Evolutionary conservation across 2,797 vertebrate genomes (phyloP).

Genomic region (Rallus crepitans): DNA sequence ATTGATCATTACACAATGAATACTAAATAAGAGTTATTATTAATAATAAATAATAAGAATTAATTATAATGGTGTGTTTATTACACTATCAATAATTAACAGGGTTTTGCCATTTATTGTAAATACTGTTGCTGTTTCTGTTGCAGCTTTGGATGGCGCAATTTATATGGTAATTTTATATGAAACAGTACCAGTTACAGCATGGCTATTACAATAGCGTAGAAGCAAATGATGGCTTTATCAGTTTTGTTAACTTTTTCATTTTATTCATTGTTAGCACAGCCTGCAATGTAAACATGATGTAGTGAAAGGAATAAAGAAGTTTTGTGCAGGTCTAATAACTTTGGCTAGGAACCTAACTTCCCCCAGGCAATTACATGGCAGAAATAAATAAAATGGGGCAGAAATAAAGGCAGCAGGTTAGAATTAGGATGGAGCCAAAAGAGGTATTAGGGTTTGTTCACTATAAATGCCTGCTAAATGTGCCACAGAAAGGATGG

Average conservation of each 20-base stretch:
- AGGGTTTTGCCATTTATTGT: conserved; percentile 60
- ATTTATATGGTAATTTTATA: conserved; percentile 76
- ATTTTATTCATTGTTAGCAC: conserved; percentile 44
- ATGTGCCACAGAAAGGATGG: background rate
- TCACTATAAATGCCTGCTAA: background rate
- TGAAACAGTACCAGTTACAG: conserved; percentile 55
- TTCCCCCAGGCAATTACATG: background rate
- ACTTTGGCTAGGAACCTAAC: background rate
- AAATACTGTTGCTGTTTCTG: conserved; percentile 52
- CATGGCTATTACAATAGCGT: conserved; percentile 34
- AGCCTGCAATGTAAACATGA: conserved; percentile 48
- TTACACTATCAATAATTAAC: conserved; percentile 73
- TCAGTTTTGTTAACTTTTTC: conserved; percentile 63
- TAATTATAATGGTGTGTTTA: conserved; percentile 54
- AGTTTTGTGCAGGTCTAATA: background rate
- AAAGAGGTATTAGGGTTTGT: background rate
- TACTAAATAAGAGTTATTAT: conserved; percentile 46
- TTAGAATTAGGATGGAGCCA: background rate
- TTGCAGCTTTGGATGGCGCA: conserved; percentile 48
- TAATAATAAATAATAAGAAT: conserved; percentile 65
- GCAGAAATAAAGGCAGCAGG: background rate
- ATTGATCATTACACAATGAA: conserved; percentile 39
- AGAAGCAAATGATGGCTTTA: conserved; percentile 54
- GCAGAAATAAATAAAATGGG: background rate
- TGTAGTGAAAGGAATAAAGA: conserved; percentile 32